A percentile compares a stretch with the other conserved stretches of the same genome.
phyloP scores from a whole-genome alignment of 2,888 invertebrate genomes.

The Leptogaster cylindrica region DNA sequence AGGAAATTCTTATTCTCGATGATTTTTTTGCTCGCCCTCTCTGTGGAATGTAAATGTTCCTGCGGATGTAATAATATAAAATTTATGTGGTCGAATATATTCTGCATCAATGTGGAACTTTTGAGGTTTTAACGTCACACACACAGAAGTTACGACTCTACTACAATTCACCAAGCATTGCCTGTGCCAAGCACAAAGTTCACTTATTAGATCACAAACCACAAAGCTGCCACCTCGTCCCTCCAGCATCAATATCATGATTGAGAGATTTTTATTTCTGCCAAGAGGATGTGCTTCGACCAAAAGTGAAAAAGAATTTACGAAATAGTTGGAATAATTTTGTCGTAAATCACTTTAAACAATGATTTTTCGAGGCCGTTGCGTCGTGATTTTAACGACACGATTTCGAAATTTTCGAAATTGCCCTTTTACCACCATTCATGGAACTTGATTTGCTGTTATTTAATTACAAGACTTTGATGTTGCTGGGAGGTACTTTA shows the following conservation, averaged over 20 bases:
- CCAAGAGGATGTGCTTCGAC: too few species aligned
- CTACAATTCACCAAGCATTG: constrained; percentile 9
- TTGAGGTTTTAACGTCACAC: constrained; percentile 27
- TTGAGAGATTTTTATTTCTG: constrained; percentile 35
- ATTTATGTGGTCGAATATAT: constrained; percentile 34
- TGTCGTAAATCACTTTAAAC: constrained; percentile 20
- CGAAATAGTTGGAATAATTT: constrained; percentile 22
- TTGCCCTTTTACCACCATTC: constrained; percentile 15
- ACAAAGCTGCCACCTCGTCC: background rate
- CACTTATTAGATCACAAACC: constrained; percentile 26
- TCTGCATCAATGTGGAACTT: constrained; percentile 24
- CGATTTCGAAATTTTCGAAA: background rate
- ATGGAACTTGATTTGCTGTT: constrained; percentile 17
- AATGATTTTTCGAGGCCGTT: constrained; percentile 1
- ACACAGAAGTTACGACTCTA: too few species aligned
- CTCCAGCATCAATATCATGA: background rate
- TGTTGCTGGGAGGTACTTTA: constrained; percentile 14
- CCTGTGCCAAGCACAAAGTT: background rate
- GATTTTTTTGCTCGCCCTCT: too few species aligned
- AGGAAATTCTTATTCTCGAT: constrained; percentile 27
- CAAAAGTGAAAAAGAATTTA: constrained; percentile 6
- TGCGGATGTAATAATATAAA: constrained; percentile 36
- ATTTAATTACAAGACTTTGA: constrained; percentile 25
- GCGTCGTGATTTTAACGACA: background rate
- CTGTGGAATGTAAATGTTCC: constrained; percentile 36